These are phyloP conservation scores for Hetaerina titia DNA, from an alignment of 2,888 invertebrate genomes.

Conservation along the genomic window DNA sequence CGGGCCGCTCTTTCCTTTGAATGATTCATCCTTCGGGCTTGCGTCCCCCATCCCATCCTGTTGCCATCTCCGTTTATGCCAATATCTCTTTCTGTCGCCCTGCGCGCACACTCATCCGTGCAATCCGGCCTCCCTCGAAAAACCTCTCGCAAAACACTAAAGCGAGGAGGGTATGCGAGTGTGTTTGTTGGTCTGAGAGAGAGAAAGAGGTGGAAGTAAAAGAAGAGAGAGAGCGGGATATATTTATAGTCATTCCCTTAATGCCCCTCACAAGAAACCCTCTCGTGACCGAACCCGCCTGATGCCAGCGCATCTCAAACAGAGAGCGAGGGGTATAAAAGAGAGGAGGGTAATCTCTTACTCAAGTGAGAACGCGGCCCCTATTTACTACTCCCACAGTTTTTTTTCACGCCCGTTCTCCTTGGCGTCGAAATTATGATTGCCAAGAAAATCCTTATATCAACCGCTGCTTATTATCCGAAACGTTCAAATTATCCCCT, in stretches of 20 bases:
- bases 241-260: constrained; percentile 58
- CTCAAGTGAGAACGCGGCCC: constrained; percentile 26
- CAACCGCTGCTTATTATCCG: constrained; percentile 13
- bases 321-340: constrained; percentile 11
- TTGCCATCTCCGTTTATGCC: constrained; percentile 48
- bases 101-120: constrained; percentile 9
- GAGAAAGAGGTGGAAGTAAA: not conserved
- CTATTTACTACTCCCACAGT: not conserved
- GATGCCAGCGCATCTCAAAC: constrained; percentile 39
- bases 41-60: not conserved
- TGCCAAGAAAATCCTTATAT: constrained; percentile 28
- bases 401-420: not conserved
- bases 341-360: constrained; percentile 38
- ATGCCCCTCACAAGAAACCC: constrained; percentile 39
- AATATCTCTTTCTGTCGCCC: constrained; percentile 39
- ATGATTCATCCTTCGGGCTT: constrained; percentile 47
- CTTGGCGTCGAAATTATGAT: constrained; percentile 20
- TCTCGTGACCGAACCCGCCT: constrained; percentile 33
- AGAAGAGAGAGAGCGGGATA: not conserved
- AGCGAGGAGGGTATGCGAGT: not conserved
- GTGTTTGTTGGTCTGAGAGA: not conserved
- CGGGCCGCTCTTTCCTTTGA: not conserved
- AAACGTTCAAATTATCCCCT: not conserved
- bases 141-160: constrained; percentile 47
- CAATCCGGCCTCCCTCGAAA: constrained; percentile 25